These are phyloP conservation scores for Spodoptera exigua DNA, from an alignment of 2,888 invertebrate species.

Conservation along the genomic window DNA sequence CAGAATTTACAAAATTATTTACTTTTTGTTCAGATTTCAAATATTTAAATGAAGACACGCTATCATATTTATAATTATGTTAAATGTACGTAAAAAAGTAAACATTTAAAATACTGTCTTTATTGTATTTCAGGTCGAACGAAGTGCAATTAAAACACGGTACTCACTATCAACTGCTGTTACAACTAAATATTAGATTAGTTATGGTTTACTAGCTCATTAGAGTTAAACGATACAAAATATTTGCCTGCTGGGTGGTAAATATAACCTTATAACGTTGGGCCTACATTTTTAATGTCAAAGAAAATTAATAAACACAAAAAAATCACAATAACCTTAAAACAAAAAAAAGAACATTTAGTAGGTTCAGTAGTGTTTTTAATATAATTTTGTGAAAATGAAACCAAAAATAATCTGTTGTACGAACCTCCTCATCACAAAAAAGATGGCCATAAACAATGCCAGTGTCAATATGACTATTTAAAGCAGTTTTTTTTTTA, in stretches of 20 bases:
- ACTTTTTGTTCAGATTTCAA: no score
- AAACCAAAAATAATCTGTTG: not conserved
- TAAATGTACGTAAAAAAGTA: no score
- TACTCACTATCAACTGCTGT: constrained; percentile 14
- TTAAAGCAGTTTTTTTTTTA: no score
- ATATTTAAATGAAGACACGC: no score
- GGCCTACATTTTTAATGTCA: constrained; percentile 70
- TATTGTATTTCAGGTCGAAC: constrained; percentile 35
- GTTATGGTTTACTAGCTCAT: constrained; percentile 19
- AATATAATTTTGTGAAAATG: not conserved
- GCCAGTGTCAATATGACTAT: no score
- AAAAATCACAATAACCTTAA: constrained; percentile 15
- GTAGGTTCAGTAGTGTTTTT: constrained; percentile 1
- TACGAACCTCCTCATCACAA: no score
- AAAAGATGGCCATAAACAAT: no score
- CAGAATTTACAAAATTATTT: no score
- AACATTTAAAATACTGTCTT: not conserved
- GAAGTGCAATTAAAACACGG: constrained; percentile 35
- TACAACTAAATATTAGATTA: constrained; percentile 8
- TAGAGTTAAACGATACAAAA: constrained; percentile 5
- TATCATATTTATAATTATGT: no score
- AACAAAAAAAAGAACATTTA: constrained; percentile 2
- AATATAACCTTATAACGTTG: constrained; percentile 43
- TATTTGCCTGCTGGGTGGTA: constrained; percentile 26
- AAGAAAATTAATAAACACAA: constrained; percentile 26